Evolutionary conservation across 2,888 invertebrate species (phyloP), one percentile per base, ranked within the genome.

Genomic region (Stenoptilia bipunctidactyla): DNA sequence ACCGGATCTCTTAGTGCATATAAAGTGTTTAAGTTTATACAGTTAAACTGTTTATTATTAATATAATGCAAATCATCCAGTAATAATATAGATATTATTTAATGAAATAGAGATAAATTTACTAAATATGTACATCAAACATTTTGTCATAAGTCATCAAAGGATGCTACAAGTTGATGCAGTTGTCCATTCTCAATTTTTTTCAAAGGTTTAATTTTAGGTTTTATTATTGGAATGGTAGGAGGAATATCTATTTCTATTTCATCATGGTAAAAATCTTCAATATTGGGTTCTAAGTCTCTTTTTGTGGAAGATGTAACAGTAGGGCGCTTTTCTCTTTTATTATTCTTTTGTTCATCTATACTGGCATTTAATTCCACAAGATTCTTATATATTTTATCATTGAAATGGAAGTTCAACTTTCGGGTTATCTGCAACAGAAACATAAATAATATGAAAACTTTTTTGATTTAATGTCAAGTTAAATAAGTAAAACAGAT

Each of bases 361-460:
- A 64, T 45, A 41, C 50, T 66, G n/a, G 68, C 58, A 61, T 85
- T 85, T 20, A 85, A 48, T 56, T 80, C 82, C 9, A 85, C 68
- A 1, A 85, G 58, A 43, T 85, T 77, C 47, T 66, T 73, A 45
- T 77, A 85, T 43, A 85, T 76, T 53, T 58, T 73, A 37, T 85
- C 76, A 48, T 82, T 77, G 38, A 75, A 72, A 42, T 82, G 82
- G 45, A 82, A 84, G 48, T 84, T 85, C 9, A 84, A 51, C 39
- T 66, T 72, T 46, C 73, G 80, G 34, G 80, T 79, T 27, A 80
- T 51, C 83, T 84, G 69, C 37, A 75, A 71, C 42, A 38, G 47
- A n/a, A n/a, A n/a, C n/a, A n/a, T n/a, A n/a, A n/a, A n/a, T n/a
- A n/a, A n/a, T n/a, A n/a, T n/a, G n/a, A n/a, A n/a, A n/a, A n/a